Base-by-base conservation (phyloP, 2,797 vertebrate species). In the Miichthys miiuy region DNA sequence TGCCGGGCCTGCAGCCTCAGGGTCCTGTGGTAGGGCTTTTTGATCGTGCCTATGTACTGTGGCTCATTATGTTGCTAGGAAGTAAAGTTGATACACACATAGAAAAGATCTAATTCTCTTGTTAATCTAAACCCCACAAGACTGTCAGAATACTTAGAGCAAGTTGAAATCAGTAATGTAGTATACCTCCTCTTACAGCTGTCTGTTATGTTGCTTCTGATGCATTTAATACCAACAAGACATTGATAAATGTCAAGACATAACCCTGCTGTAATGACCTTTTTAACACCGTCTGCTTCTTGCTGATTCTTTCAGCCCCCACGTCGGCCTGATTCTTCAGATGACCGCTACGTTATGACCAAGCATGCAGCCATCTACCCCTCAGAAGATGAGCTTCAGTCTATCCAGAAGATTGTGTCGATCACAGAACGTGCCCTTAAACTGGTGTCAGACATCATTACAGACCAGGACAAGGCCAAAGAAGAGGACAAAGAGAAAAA, bases 301-400 rank as follows among this genome's bases (percentile, higher is more conserved):
- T 34, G 34, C n/a, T 30, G 13, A 16, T 41, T 70, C 21, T 52
- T 92, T 13, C 72, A 99, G 98, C 97, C 97, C 34, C 95, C 97
- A 8, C 97, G 98, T 16, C 97, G 98, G 2, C 98, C 98, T 16
- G 98, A 99, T 87, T 99, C 98, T 23, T 99, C 97, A 42, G 98
- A 99, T 42, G 98, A 99, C 85, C 97, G 98, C 51, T 99, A 99
- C 0, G 97, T 99, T 56, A 99, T 99, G 98, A 98, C 98, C 79
- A 99, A 99, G 64, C 98, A 99, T 42, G 97, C 97, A 0, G 95
- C 97, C 68, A 99, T 99, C 92, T 99, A 99, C 91, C 98, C 98
- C 34, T 99, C 97, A 5, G 98, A 99, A 77, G 98, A 99, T 1
- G 98, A 99, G 82, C 96, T 99, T 30, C 97, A 98, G 75, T 97